These are phyloP conservation scores for Phengaris alcon DNA, from an alignment of 2,888 invertebrate species.

Conservation along the genomic window DNA sequence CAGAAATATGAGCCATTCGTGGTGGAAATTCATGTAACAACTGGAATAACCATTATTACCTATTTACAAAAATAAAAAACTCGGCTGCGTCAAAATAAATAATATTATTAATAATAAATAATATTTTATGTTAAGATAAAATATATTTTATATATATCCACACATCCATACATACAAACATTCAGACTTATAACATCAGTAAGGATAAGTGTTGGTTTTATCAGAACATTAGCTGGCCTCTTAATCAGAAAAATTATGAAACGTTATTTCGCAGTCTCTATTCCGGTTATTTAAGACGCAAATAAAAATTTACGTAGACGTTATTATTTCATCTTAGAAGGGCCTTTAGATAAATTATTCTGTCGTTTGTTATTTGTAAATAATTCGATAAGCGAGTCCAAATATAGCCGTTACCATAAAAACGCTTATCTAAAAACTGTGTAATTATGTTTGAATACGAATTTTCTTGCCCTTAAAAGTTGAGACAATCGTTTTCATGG, in stretches of 20 bases:
- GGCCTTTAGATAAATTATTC: conserved; percentile 21
- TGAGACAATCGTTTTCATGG: background rate
- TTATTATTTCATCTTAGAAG: conserved; percentile 5
- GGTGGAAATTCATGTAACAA: too few species aligned
- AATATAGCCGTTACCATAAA: conserved; percentile 5
- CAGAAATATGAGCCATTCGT: background rate
- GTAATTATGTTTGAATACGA: conserved; percentile 1
- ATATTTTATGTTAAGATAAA: too few species aligned
- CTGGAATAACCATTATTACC: too few species aligned
- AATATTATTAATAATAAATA: too few species aligned
- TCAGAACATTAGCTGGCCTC: background rate
- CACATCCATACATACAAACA: too few species aligned
- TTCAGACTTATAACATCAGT: too few species aligned
- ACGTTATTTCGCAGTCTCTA: background rate
- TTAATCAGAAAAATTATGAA: background rate
- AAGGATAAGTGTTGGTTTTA: too few species aligned
- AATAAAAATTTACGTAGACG: background rate
- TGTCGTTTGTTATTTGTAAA: background rate
- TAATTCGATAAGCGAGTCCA: conserved; percentile 4
- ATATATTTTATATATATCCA: too few species aligned
- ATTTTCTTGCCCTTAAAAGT: conserved; percentile 1
- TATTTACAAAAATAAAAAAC: too few species aligned
- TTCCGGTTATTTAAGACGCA: background rate
- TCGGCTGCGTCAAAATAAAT: too few species aligned
- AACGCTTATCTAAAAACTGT: background rate